Evolutionary conservation across 2,113 vertebrate genomes (phyloP).

Genomic region (Parus major): DNA sequence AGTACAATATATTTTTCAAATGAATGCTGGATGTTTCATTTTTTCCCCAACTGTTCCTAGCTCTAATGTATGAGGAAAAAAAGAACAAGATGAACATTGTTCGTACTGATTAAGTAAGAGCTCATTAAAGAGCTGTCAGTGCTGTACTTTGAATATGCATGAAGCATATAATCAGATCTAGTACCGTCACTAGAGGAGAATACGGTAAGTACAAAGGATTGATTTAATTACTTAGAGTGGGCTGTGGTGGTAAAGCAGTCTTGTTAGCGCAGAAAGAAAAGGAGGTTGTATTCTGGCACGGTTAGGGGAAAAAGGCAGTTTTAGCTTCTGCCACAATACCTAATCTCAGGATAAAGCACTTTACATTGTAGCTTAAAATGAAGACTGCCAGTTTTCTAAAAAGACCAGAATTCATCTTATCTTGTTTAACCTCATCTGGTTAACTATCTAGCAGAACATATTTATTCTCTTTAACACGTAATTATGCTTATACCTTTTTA

Average conservation of each 20-base stretch:
- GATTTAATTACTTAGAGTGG: slow-evolving; percentile 98
- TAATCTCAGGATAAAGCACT: slow-evolving; percentile 89
- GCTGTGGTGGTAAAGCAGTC: slow-evolving; percentile 87
- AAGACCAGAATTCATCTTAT: slow-evolving; percentile 80
- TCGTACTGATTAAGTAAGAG: slow-evolving; percentile 96
- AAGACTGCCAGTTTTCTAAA: slow-evolving; percentile 82
- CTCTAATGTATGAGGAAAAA: slow-evolving; percentile 86
- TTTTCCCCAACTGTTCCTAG: slow-evolving; percentile 82
- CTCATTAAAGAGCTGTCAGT: slow-evolving; percentile 97
- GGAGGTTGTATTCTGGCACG: slow-evolving; percentile 86
- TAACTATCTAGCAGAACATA: slow-evolving; percentile 71
- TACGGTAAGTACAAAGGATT: slow-evolving; percentile 93
- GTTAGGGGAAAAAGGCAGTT: slow-evolving; percentile 84
- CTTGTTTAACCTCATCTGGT: slow-evolving; percentile 83
- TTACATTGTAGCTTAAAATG: slow-evolving; percentile 83
- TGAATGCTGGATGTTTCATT: slow-evolving; percentile 84
- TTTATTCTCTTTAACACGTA: slow-evolving; percentile 62
- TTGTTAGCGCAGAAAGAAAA: slow-evolving; percentile 88
- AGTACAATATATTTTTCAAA: slow-evolving; percentile 91
- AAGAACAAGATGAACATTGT: slow-evolving; percentile 98
- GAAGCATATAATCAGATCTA: slow-evolving; percentile 95
- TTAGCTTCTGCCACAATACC: slow-evolving; percentile 91
- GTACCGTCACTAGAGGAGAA: slow-evolving; percentile 88
- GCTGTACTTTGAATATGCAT: slow-evolving; percentile 95
- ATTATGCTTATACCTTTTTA: slow-evolving; percentile 60